Percentiles rank a stretch among this genome's conserved stretches.
These are phyloP conservation scores for Pseudomugil tenellus DNA, from an alignment of 2,797 vertebrate genomes.

Conservation along the genomic window DNA sequence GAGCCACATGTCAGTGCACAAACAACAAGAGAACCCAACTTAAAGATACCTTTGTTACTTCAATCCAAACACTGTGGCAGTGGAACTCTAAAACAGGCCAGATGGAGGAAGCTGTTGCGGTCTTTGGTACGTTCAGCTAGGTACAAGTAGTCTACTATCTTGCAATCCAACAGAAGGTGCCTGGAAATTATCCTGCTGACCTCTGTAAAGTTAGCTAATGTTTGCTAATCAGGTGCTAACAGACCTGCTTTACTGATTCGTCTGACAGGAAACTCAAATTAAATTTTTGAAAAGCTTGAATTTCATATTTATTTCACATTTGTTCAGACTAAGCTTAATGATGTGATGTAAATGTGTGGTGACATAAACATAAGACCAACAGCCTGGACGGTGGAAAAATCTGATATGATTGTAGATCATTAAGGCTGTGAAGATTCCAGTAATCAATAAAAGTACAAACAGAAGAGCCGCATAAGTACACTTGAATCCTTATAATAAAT, in stretches of 20 bases:
- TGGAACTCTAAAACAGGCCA: no score
- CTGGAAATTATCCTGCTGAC: neutral
- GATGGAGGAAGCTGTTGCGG: no score
- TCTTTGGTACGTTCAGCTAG: no score
- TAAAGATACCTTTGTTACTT: no score
- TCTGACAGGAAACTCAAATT: neutral
- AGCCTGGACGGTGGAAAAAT: neutral
- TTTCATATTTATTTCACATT: neutral
- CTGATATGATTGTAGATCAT: neutral
- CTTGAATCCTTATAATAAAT: constrained; percentile 28
- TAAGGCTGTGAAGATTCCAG: neutral
- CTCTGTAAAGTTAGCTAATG: neutral
- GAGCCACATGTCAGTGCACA: no score
- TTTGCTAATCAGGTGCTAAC: neutral
- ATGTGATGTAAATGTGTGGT: no score
- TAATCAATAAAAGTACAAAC: neutral
- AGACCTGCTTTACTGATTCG: no score
- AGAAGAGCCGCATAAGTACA: constrained; percentile 15
- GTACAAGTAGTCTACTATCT: neutral
- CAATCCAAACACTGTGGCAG: no score
- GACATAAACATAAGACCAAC: no score
- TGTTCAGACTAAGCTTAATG: neutral
- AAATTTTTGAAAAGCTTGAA: neutral
- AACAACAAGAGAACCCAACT: no score
- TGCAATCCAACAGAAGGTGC: neutral